Conservation (phyloP, 2,113 vertebrate species). For the Myiagra hebetior region DNA sequence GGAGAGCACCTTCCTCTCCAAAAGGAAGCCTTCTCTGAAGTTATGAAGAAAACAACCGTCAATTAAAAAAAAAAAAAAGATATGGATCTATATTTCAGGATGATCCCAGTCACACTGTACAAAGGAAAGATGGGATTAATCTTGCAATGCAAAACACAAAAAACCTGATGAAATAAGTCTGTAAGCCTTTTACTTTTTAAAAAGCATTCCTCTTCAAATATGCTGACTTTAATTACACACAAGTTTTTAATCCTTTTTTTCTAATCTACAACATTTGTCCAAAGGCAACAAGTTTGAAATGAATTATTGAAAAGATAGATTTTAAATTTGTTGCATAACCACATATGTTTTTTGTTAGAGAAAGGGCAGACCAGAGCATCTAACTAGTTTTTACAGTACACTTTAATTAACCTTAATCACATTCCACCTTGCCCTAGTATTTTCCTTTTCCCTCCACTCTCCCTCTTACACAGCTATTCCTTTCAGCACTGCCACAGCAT, state of each 20-base stretch:
- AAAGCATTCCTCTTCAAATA: neutral
- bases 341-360: neutral
- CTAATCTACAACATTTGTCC: constrained; percentile 5
- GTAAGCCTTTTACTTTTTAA: neutral
- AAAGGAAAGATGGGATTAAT: neutral
- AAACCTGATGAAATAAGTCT: neutral
- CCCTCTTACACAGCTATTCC: neutral
- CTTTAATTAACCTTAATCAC: constrained; percentile 43
- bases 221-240: neutral
- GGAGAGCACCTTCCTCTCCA: neutral
- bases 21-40: neutral
- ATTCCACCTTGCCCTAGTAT: neutral
- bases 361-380: neutral
- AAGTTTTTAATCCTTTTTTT: neutral
- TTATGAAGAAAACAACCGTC: neutral
- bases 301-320: constrained; percentile 36
- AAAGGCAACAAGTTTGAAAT: constrained; percentile 32
- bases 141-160: neutral
- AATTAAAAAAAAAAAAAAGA: neutral
- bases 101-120: neutral
- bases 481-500: neutral
- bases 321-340: neutral
- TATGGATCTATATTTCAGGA: neutral
- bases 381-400: constrained; percentile 12
- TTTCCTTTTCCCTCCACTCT: neutral